Percentiles rank a stretch among this genome's conserved stretches.
phyloP scores from a whole-genome alignment of 2,888 invertebrate species.

The Hypena proboscidalis region DNA sequence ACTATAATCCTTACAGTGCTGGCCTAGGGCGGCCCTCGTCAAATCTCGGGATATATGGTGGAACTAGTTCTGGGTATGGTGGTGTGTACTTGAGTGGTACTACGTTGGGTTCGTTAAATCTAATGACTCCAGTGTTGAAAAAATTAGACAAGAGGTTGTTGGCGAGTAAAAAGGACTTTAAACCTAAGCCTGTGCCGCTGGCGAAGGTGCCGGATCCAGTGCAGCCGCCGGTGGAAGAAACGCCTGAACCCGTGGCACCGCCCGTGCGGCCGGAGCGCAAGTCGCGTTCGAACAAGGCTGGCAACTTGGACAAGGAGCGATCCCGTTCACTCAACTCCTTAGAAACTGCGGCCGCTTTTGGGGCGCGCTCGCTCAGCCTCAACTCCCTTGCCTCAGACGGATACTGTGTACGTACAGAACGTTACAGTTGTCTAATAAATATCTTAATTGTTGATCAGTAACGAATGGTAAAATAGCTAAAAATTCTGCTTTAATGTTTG shows the following conservation, averaged over 20 bases:
- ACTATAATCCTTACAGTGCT: slow-evolving; percentile 76
- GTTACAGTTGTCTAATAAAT: neutral
- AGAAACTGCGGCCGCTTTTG: slow-evolving; percentile 64
- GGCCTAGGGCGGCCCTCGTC: slow-evolving; percentile 71
- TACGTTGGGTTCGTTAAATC: slow-evolving; percentile 84
- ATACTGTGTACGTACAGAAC: slow-evolving; percentile 89
- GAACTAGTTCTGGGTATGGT: slow-evolving; percentile 88
- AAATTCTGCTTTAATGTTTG: neutral
- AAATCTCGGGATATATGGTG: slow-evolving; percentile 84
- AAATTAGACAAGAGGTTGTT: slow-evolving; percentile 78
- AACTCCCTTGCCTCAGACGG: slow-evolving; percentile 92
- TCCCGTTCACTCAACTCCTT: slow-evolving; percentile 75
- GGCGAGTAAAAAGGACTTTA: slow-evolving; percentile 81
- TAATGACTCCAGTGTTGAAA: slow-evolving; percentile 83
- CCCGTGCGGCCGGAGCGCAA: slow-evolving; percentile 74
- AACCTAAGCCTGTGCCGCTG: slow-evolving; percentile 73
- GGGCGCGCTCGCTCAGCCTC: slow-evolving; percentile 86
- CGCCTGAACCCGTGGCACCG: slow-evolving; percentile 40
- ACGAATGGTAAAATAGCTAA: too few species aligned
- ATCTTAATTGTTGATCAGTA: too few species aligned
- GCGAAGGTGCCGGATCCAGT: slow-evolving; percentile 58
- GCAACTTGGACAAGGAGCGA: slow-evolving; percentile 70
- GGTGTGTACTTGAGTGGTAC: slow-evolving; percentile 87
- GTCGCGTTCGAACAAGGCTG: slow-evolving; percentile 53
- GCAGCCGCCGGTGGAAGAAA: slow-evolving; percentile 27